Evolutionary conservation across 2,113 vertebrate species (phyloP).

Genomic region (Mastomys natalensis): DNA sequence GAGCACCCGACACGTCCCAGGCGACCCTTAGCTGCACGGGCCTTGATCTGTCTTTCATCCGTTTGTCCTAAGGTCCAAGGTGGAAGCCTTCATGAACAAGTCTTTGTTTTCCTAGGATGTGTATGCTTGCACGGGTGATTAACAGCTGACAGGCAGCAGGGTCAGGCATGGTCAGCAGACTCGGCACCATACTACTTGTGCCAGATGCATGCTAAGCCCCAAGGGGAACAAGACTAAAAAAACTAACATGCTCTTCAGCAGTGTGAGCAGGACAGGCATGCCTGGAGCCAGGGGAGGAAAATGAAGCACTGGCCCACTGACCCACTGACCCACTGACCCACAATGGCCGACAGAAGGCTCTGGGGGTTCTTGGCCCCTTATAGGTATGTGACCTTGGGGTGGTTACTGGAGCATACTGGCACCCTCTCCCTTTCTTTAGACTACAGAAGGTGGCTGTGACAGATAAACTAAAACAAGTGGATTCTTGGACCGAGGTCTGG

Average conservation of each 20-base stretch:
- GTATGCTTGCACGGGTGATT: no score
- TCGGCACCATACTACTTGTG: accelerated
- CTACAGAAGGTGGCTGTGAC: not conserved
- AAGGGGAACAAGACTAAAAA: not conserved
- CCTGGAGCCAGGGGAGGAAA: not conserved
- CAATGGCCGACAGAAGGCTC: not conserved
- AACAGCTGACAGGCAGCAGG: not conserved
- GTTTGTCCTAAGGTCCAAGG: not conserved
- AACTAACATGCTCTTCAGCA: not conserved
- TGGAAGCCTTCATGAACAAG: not conserved
- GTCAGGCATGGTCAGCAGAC: not conserved
- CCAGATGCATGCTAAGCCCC: accelerated
- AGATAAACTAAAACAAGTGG: not conserved
- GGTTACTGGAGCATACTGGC: not conserved
- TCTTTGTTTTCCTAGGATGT: not conserved
- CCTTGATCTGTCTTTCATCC: not conserved
- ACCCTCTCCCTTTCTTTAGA: not conserved
- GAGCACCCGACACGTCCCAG: no score
- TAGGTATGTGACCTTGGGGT: not conserved
- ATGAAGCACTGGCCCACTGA: accelerated
- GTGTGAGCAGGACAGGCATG: not conserved
- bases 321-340: not conserved
- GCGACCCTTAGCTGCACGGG: not conserved
- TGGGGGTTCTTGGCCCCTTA: not conserved
- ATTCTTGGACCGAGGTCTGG: not conserved